These are phyloP conservation scores for Phyllotreta cruciferae DNA, from an alignment of 2,888 invertebrate genomes.

Conservation along the genomic window DNA sequence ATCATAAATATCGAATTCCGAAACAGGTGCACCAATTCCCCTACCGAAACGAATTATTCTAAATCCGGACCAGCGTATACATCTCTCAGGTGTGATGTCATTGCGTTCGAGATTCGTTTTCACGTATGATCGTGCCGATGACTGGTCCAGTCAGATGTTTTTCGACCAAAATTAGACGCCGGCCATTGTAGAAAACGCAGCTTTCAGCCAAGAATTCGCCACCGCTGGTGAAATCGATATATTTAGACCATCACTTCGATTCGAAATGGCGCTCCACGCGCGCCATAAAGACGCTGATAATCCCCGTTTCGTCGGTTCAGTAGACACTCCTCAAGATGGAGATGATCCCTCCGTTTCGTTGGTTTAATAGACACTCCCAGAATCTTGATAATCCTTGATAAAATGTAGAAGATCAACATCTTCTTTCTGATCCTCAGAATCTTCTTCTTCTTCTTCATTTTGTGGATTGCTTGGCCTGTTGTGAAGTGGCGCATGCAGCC, in stretches of 20 bases:
- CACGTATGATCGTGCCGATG: constrained; percentile 28
- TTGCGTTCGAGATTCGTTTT: constrained; percentile 33
- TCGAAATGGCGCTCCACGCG: neutral
- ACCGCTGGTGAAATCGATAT: constrained; percentile 37
- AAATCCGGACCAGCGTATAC: constrained; percentile 32
- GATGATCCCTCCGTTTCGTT: no score
- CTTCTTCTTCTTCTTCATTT: no score
- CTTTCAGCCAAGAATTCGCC: constrained; percentile 33
- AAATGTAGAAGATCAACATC: no score
- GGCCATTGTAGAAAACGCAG: constrained; percentile 28
- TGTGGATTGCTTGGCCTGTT: no score
- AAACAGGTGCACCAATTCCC: constrained; percentile 11
- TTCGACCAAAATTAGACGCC: constrained; percentile 33
- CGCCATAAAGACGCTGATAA: no score
- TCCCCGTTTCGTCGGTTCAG: no score
- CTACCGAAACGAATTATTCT: constrained; percentile 17
- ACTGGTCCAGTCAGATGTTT: constrained; percentile 37
- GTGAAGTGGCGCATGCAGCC: no score
- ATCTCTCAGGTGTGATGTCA: constrained; percentile 36
- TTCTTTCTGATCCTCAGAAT: no score
- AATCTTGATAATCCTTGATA: no score
- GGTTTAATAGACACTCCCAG: no score
- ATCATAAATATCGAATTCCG: no score
- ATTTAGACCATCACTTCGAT: constrained; percentile 32
- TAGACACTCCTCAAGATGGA: no score